Base-by-base conservation (phyloP, 2,888 invertebrate species). In the Lasioglossum calceatum region DNA sequence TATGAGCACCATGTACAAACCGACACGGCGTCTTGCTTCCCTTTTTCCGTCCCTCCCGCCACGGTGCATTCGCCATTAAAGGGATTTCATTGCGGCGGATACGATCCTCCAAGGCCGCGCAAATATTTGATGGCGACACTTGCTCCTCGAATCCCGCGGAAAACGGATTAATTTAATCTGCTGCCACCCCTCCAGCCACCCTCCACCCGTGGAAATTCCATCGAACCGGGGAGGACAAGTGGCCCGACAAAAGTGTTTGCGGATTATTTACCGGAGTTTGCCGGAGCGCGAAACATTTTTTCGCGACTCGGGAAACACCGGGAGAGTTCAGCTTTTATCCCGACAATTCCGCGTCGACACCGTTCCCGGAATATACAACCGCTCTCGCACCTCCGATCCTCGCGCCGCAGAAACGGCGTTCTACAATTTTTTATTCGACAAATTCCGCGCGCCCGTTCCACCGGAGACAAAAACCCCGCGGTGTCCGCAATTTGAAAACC, bases 101-200 rank as follows among this genome's bases (percentile, higher is more conserved):
- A 47, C 42, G 27, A 23, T 47, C 50, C 72, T 47, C 47, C 44
- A 50, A 72, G n/a, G 72, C 79, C 72, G 50, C 50, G 78, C 77
- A 81, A 81, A 77, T 81, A 81, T 71, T 77, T 77, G 32, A 77
- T 32, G 14, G 19, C 39, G 70, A 81, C 77, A 77, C 70, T 70
- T 58, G 54, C 77, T 32, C 39, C 39, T 71, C 44, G 44, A 77
- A 44, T 44, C 23, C 36, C n/a, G 16, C 27, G 58, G 61, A 19
- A 72, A 58, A 64, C 42, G 14, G 70, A 73, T 50, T 73, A 64
- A 72, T 82, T 42, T 64, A 79, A 73, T 79, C 64, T 32, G 50
- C 39, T 12, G 0, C 3, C 32, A 2, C 36, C 32, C n/a, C 47
- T 8, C 10, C 54, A 0, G 8, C 54, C 23, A 0, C 23, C n/a